A percentile compares a stretch with the other conserved stretches of the same genome.
Evolutionary conservation across 2,888 invertebrate genomes (phyloP).

Genomic region (Hetaerina titia): DNA sequence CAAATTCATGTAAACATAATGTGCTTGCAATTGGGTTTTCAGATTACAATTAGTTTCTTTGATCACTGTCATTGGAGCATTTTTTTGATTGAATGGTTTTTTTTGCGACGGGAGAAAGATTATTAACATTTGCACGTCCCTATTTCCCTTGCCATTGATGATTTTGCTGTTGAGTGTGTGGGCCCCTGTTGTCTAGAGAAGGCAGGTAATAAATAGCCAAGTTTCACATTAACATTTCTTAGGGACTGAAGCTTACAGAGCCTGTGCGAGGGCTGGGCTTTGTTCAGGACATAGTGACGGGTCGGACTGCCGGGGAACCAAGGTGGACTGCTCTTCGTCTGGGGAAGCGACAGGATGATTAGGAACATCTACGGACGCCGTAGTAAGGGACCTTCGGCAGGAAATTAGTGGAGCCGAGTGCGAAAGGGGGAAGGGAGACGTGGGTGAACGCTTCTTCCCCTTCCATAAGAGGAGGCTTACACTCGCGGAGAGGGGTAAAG

Average conservation of each 20-base stretch:
- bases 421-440: not conserved
- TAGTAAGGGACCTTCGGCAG: not conserved
- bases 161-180: no score
- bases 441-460: not conserved
- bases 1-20: no score
- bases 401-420: not conserved
- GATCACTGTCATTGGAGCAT: no score
- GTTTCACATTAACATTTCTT: not conserved
- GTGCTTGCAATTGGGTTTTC: no score
- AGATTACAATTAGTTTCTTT: no score
- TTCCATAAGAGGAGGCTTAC: not conserved
- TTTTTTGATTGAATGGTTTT: no score
- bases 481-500: not conserved
- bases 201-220: not conserved
- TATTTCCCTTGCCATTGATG: no score
- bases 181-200: not conserved
- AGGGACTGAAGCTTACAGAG: no score
- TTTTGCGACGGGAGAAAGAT: no score
- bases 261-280: no score
- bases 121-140: no score
- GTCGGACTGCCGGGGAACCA: not conserved
- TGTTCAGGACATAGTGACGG: not conserved
- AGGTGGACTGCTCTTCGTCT: constrained; percentile 2
- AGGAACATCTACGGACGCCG: no score
- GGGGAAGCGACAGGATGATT: not conserved